Evolutionary conservation across 2,113 vertebrate genomes (phyloP).

Genomic region (Montifringilla adamsi): DNA sequence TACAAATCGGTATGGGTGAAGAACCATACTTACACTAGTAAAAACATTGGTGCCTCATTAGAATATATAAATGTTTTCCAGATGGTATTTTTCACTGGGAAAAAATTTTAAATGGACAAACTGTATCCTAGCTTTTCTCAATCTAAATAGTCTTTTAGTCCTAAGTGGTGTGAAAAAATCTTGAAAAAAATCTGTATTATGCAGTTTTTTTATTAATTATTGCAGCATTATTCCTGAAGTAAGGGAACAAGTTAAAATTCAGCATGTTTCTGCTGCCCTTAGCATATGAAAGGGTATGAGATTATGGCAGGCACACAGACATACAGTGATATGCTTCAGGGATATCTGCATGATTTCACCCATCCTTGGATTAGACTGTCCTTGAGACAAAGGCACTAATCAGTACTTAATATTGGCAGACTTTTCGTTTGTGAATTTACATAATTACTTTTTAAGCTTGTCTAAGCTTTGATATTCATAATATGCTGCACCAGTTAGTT

Average conservation of each 20-base stretch:
- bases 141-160: neutral
- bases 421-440: neutral
- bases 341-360: neutral
- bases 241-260: neutral
- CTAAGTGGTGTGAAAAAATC: neutral
- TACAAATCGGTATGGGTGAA: fast-evolving
- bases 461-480: neutral
- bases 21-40: neutral
- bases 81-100: neutral
- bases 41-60: neutral
- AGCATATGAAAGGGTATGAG: neutral
- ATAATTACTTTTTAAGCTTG: neutral
- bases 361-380: neutral
- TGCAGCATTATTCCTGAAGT: neutral
- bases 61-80: neutral
- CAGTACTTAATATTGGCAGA: neutral
- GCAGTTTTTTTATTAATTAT: neutral
- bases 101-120: neutral
- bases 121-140: neutral
- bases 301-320: neutral
- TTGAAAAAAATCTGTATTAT: neutral
- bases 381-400: neutral
- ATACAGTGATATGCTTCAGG: neutral
- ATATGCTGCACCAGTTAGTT: neutral
- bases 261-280: neutral